Base-by-base conservation (phyloP, 1,140 invertebrate species). In the Piezodorus guildinii region DNA sequence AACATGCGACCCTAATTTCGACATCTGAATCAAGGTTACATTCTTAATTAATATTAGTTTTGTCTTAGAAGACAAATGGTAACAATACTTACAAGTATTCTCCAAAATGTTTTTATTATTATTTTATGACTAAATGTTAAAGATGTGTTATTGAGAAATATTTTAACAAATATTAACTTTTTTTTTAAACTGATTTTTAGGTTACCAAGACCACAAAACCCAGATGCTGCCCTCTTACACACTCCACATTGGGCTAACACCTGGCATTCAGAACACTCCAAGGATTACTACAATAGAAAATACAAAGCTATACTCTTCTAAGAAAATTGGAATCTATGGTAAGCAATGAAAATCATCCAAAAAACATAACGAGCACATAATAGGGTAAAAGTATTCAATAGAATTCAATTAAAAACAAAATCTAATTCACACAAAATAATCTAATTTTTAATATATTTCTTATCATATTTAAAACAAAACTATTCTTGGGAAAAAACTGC, bases 261-360 rank as follows among this genome's bases (percentile, higher is more conserved):
- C 9, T 70, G 66, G 63, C 67, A 67, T 12, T 65, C 68, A 4
- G 63, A 64, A 8, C 70, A 71, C 65, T 68, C 68, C 12, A 68
- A 70, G 58, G 67, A 69, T 23, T 70, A 67, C 45, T 71, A 68
- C 63, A 66, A 69, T 49, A 67, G 70, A 56, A 70, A 71, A 61
- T 71, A 68, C 65, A 66, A 67, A 45, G 65, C 64, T 23, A 65
- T 70, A 43, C 67, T 71, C 23, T 69, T 65, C 65, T 68, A 61
- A 68, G 19, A 19, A n/a, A 10, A 49, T 10, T 49, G 19, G 46
- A 49, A n/a, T 6, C 17, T 17, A n/a, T 12, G 19, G 46, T 19
- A 19, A 49, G 10, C 46, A 49, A 1, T 19, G 1, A 21, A 49
- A 10, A n/a, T 49, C 12, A n/a, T n/a, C 17, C 5, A n/a, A 1